Base-by-base conservation (phyloP, 2,888 invertebrate species). In the Papilio elwesi region DNA sequence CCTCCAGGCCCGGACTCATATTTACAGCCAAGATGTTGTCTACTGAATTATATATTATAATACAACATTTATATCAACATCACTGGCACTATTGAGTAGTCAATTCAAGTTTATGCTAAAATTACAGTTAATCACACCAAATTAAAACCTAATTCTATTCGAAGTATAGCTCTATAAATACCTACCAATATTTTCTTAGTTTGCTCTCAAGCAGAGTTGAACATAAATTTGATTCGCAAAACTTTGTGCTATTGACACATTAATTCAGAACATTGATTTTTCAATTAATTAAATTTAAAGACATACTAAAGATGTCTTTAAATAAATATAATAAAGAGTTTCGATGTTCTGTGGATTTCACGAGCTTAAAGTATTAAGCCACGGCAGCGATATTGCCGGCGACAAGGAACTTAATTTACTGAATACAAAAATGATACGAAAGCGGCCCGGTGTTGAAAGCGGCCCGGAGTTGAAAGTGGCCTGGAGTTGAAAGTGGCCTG, bases 361-460 rank as follows among this genome's bases (percentile, higher is more conserved):
- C 88, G 82, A 86, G 88, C 88, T 90, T 89, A 88, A 89, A 86
- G 87, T 87, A 89, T 87, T 87, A 90, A 86, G 85, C 84, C 79
- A 81, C 66, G 76, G 83, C 4, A 80, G 85, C 88, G 86, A 87
- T 84, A 85, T 84, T 83, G 86, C 80, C 81, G 83, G 82, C 86
- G 87, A 89, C 90, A 88, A 90, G 89, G 82, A 84, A 88, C 87
- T 90, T 91, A 90, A 91, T 90, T 90, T 89, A 89, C 83, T 82
- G 78, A 81, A 81, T 79, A 83, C 83, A 86, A 87, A 88, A 83
- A 86, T 83, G 16, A 26, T 64, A 70, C 52, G 26, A 53, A 53
- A 53, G 63, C n/a, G 13, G 11, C 55, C 0, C 1, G n/a, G 2
- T 43, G 59, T 43, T 43, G 43, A 12, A 62, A 62, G 59, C 43